A percentile compares a stretch with the other conserved stretches of the same genome.
phyloP scores from a whole-genome alignment of 92 coral and sea anemone genomes.

The Hydrozoanthus gracilis region DNA sequence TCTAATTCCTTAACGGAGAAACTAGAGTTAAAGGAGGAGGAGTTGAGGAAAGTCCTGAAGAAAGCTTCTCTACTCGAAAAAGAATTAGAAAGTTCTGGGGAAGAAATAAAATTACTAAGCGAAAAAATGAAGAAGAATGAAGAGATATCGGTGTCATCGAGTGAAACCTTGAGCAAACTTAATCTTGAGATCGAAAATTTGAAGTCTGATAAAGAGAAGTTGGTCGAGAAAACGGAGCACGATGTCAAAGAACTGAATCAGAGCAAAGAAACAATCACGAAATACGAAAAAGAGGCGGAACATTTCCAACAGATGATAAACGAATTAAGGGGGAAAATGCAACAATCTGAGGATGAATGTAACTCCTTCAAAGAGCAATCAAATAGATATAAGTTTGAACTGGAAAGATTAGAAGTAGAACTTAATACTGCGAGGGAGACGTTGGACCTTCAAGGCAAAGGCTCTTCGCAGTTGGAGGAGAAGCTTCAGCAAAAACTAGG shows the following conservation, averaged over 20 bases:
- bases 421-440: constrained; percentile 47
- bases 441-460: constrained; percentile 59
- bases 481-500: constrained; percentile 66
- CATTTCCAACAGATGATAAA: constrained; percentile 66
- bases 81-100: constrained; percentile 57
- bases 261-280: constrained; percentile 42
- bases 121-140: constrained; percentile 61
- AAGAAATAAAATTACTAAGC: constrained; percentile 63
- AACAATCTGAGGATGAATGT: constrained; percentile 63
- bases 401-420: constrained; percentile 60
- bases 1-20: constrained; percentile 66
- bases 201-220: constrained; percentile 47
- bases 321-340: constrained; percentile 67
- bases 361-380: constrained; percentile 57
- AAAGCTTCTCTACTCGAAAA: constrained; percentile 66
- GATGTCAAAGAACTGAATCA: constrained; percentile 59
- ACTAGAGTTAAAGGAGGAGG: constrained; percentile 76
- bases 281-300: constrained; percentile 72
- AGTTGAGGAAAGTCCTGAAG: constrained; percentile 66
- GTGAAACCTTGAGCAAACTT: constrained; percentile 48
- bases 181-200: constrained; percentile 55
- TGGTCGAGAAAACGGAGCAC: constrained; percentile 50
- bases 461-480: constrained; percentile 55
- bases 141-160: constrained; percentile 23
- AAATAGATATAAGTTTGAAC: constrained; percentile 57